A percentile compares a stretch with the other conserved stretches of the same genome.
These are phyloP conservation scores for Azemiops feae DNA, from an alignment of 2,113 vertebrate species.

Conservation along the genomic window DNA sequence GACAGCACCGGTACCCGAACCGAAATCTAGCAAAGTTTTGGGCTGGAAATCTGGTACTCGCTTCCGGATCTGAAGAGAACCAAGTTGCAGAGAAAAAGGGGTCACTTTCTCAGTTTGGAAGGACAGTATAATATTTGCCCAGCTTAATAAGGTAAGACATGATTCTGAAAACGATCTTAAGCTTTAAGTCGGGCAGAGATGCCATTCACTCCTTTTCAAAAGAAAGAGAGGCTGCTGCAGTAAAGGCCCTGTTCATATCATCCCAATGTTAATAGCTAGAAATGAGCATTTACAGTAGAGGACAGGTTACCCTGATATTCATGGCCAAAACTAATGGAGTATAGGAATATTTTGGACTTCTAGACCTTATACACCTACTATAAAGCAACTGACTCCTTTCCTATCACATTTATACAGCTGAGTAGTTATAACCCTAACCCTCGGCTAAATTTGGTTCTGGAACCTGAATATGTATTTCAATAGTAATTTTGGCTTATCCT, in stretches of 20 bases:
- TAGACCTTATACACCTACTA: background rate
- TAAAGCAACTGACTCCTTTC: background rate
- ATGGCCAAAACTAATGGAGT: background rate
- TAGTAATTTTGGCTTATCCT: background rate
- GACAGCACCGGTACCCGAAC: slow-evolving; percentile 81
- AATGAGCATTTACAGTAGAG: background rate
- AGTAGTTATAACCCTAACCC: background rate
- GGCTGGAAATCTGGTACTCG: slow-evolving; percentile 76
- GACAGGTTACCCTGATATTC: background rate
- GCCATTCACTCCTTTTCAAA: background rate
- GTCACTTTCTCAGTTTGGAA: background rate
- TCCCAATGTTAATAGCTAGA: background rate
- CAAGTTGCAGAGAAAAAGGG: background rate
- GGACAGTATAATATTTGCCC: background rate
- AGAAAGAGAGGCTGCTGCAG: background rate
- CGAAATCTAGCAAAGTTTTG: slow-evolving; percentile 83
- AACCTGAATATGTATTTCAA: no score
- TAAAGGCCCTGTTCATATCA: no score
- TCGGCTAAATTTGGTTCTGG: background rate
- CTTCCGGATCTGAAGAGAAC: slow-evolving; percentile 75
- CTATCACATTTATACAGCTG: background rate
- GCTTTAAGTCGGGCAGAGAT: background rate
- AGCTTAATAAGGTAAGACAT: background rate
- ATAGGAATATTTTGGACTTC: background rate
- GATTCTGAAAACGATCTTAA: background rate